Evolutionary conservation across 2,113 vertebrate species (phyloP).

Genomic region (Mastomys natalensis): DNA sequence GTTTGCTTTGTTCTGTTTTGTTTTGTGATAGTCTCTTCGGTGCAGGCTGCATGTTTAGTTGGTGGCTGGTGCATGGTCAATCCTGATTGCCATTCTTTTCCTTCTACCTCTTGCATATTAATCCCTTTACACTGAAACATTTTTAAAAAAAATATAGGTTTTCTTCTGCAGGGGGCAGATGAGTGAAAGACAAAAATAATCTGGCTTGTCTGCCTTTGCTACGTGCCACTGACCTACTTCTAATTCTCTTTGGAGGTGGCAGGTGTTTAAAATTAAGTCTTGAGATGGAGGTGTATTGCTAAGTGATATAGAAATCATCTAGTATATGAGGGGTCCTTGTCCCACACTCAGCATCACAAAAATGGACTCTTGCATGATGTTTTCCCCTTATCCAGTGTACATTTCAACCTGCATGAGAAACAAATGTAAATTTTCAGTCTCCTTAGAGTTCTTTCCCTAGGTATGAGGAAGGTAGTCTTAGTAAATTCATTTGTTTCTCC

Average conservation of each 20-base stretch:
- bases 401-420: slow-evolving; percentile 2
- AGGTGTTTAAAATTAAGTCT: slow-evolving; percentile 8
- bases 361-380: not conserved
- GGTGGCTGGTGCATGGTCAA: not conserved
- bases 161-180: not conserved
- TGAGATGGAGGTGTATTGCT: not conserved
- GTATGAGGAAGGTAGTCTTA: not conserved
- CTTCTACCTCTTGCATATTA: not conserved
- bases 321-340: not conserved
- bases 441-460: not conserved
- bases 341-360: not conserved
- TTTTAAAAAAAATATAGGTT: not conserved
- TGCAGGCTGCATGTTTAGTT: slow-evolving; percentile 1
- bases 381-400: not conserved
- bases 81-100: not conserved
- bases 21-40: not conserved
- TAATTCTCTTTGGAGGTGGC: not conserved
- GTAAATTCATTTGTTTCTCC: not conserved
- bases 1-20: not conserved
- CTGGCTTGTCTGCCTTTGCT: not conserved
- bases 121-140: not conserved
- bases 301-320: not conserved
- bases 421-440: not conserved
- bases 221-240: not conserved
- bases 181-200: not conserved